Evolutionary conservation across 2,797 vertebrate species (phyloP).

Genomic region (Tolypeutes matacus): DNA sequence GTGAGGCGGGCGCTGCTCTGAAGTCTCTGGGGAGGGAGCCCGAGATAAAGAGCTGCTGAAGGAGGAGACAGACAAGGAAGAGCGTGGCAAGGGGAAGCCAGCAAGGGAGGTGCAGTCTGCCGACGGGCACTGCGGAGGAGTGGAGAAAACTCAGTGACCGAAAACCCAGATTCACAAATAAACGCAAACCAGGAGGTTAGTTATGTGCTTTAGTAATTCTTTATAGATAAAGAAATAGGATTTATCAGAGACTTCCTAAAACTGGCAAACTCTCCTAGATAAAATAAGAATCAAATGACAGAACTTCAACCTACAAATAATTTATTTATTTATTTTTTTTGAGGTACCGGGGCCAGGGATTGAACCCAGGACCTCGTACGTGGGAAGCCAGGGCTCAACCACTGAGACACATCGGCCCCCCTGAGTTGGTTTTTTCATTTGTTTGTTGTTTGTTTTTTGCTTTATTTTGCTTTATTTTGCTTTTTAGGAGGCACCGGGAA

Average conservation of each 20-base stretch:
- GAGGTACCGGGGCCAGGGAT: too few species aligned
- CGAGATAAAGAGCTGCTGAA: neutral
- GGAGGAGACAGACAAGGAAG: neutral
- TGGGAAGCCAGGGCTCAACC: too few species aligned
- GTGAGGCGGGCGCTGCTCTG: neutral
- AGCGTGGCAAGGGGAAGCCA: neutral
- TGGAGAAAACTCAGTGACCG: neutral
- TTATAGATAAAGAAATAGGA: neutral
- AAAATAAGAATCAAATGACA: neutral
- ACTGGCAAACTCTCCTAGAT: neutral
- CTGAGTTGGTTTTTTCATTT: too few species aligned
- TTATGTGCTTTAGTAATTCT: neutral
- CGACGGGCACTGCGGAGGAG: neutral
- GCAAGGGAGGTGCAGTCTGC: neutral
- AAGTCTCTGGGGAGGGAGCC: neutral
- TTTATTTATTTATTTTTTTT: neutral
- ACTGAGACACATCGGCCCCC: too few species aligned
- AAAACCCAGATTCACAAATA: neutral
- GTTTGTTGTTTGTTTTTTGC: too few species aligned
- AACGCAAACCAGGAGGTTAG: neutral
- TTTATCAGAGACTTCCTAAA: conserved; percentile 1
- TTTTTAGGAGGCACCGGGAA: too few species aligned
- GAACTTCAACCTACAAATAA: neutral
- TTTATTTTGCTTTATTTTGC: too few species aligned
- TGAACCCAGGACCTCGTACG: too few species aligned